These are phyloP conservation scores for Synodontis membranacea DNA, from an alignment of 2,113 vertebrate species.

Conservation along the genomic window DNA sequence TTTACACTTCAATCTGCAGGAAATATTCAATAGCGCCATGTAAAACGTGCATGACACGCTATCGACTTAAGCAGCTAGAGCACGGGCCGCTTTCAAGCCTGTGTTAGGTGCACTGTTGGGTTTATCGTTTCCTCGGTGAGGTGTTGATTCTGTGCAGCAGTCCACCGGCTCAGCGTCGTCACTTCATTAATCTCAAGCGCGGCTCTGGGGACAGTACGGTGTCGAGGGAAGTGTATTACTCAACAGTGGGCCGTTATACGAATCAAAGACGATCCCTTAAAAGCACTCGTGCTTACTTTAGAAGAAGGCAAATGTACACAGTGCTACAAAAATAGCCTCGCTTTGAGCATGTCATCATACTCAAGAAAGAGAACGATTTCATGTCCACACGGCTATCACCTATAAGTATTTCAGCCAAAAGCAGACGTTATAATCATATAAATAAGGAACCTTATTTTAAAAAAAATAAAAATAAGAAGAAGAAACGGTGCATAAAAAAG, in stretches of 20 bases:
- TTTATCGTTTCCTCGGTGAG: slow-evolving; percentile 19
- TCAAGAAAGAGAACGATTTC: neutral
- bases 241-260: neutral
- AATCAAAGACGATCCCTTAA: slow-evolving; percentile 11
- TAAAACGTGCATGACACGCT: slow-evolving; percentile 10
- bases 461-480: slow-evolving; percentile 8
- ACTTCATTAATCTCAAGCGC: neutral
- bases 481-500: neutral
- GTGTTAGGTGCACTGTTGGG: neutral
- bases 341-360: slow-evolving; percentile 19
- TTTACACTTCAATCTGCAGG: slow-evolving; percentile 21
- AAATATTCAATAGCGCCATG: slow-evolving; percentile 25
- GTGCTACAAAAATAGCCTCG: neutral
- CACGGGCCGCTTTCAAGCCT: neutral
- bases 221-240: neutral
- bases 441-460: slow-evolving; percentile 47
- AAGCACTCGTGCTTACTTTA: slow-evolving; percentile 10
- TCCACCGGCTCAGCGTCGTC: neutral
- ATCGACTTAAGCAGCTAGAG: neutral
- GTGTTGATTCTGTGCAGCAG: neutral
- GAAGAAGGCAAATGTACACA: neutral
- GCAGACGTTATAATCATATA: slow-evolving; percentile 54
- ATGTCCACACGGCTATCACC: neutral
- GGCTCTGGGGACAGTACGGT: neutral
- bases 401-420: slow-evolving; percentile 35